Percentiles rank a stretch among this genome's conserved stretches.
Evolutionary conservation across 2,113 vertebrate genomes (phyloP).

Genomic region (Mobula hypostoma): DNA sequence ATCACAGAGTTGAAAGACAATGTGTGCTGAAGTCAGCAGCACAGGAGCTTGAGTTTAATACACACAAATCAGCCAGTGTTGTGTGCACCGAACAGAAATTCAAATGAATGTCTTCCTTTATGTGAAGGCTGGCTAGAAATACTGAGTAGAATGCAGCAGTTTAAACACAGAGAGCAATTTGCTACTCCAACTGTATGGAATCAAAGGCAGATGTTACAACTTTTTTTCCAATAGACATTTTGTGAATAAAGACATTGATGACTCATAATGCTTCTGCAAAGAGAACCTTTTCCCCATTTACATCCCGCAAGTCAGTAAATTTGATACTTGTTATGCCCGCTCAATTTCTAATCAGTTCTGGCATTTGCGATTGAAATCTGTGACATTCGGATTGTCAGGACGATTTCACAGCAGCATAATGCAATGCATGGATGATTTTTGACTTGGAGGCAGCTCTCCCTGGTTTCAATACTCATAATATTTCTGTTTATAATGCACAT

Average conservation of each 20-base stretch:
- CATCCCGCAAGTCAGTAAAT: neutral
- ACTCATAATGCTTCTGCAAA: neutral
- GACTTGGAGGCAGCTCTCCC: neutral
- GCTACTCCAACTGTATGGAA: neutral
- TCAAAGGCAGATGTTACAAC: constrained; percentile 24
- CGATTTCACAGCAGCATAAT: neutral
- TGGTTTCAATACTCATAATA: neutral
- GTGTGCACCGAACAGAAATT: neutral
- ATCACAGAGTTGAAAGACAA: neutral
- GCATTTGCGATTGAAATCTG: neutral
- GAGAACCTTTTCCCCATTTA: neutral
- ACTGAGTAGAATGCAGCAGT: constrained; percentile 18
- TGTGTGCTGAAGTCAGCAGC: neutral
- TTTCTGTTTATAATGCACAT: neutral
- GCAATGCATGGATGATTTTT: neutral
- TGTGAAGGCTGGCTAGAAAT: constrained; percentile 24
- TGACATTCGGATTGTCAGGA: neutral
- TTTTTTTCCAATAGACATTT: neutral
- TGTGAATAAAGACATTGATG: constrained; percentile 7
- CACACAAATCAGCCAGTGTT: constrained; percentile 22
- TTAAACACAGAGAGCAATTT: constrained; percentile 16
- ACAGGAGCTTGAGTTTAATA: neutral
- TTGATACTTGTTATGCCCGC: neutral
- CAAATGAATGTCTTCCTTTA: constrained; percentile 17
- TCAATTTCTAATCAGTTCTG: neutral